A percentile compares a stretch with the other conserved stretches of the same genome.
phyloP scores from a whole-genome alignment of 2,888 invertebrate genomes.

The Ptilodon capucinus region DNA sequence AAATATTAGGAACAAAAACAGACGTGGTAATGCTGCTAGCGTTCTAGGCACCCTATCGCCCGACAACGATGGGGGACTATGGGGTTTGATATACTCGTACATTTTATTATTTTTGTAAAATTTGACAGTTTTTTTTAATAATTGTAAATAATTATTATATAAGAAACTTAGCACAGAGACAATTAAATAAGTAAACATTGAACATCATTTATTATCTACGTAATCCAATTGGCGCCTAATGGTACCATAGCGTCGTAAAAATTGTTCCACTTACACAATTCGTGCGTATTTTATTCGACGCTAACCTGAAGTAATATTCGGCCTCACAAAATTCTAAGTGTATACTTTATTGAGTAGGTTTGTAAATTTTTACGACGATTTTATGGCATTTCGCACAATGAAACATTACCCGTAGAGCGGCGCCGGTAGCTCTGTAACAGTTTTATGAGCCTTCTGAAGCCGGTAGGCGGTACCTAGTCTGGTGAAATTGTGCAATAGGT shows the following conservation, averaged over 20 bases:
- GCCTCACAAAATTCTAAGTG: constrained; percentile 65
- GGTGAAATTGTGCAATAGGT: constrained; percentile 30
- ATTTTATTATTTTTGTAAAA: too few species aligned
- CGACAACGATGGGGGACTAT: too few species aligned
- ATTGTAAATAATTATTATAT: too few species aligned
- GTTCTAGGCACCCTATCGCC: too few species aligned
- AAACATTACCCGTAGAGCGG: constrained; percentile 57
- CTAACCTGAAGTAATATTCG: constrained; percentile 61
- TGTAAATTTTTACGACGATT: constrained; percentile 72
- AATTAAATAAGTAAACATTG: constrained; percentile 6
- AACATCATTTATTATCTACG: constrained; percentile 9
- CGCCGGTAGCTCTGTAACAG: constrained; percentile 44
- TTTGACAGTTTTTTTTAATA: not conserved
- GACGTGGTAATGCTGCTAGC: too few species aligned
- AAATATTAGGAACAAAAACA: too few species aligned
- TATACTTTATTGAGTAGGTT: constrained; percentile 73
- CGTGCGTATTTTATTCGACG: constrained; percentile 45
- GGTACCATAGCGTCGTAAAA: constrained; percentile 34
- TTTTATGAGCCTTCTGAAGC: constrained; percentile 54
- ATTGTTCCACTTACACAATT: constrained; percentile 33
- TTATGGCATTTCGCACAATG: constrained; percentile 72
- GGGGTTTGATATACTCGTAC: too few species aligned
- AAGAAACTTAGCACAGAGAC: not conserved
- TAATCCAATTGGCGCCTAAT: constrained; percentile 19
- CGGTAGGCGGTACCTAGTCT: constrained; percentile 44